These are phyloP conservation scores for Aleadryas rufinucha DNA, from an alignment of 2,113 vertebrate species.

Conservation along the genomic window DNA sequence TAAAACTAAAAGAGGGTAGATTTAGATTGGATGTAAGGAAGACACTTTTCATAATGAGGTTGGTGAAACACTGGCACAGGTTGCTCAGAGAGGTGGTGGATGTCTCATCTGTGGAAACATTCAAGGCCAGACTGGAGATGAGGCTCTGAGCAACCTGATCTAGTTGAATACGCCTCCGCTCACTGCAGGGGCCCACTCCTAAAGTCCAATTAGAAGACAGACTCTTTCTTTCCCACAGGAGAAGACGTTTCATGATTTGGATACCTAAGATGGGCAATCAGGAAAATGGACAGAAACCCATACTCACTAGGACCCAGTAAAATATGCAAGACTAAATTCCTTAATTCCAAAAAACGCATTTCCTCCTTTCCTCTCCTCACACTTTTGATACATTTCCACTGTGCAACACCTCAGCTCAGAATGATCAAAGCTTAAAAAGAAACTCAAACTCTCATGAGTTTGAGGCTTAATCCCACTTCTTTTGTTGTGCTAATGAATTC, in stretches of 20 bases:
- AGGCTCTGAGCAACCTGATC: neutral
- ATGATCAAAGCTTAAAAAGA: neutral
- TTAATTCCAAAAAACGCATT: neutral
- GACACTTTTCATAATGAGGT: neutral
- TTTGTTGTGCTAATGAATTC: neutral
- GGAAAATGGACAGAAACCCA: neutral
- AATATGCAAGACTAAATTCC: neutral
- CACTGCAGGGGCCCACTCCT: neutral
- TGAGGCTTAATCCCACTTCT: neutral
- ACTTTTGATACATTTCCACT: neutral
- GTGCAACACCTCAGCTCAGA: neutral
- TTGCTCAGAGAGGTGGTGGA: neutral
- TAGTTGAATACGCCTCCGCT: neutral
- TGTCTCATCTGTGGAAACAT: neutral
- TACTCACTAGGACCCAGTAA: neutral
- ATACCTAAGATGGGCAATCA: neutral
- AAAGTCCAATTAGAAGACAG: rapidly evolving
- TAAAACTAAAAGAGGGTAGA: neutral
- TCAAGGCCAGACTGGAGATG: neutral
- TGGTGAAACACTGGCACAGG: neutral
- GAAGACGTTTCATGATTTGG: neutral
- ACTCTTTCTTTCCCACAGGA: neutral
- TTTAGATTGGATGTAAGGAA: neutral
- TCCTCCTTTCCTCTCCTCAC: neutral
- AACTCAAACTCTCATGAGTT: neutral